Base-by-base conservation (phyloP, 2,888 invertebrate species). In the Ophion ellenae region DNA sequence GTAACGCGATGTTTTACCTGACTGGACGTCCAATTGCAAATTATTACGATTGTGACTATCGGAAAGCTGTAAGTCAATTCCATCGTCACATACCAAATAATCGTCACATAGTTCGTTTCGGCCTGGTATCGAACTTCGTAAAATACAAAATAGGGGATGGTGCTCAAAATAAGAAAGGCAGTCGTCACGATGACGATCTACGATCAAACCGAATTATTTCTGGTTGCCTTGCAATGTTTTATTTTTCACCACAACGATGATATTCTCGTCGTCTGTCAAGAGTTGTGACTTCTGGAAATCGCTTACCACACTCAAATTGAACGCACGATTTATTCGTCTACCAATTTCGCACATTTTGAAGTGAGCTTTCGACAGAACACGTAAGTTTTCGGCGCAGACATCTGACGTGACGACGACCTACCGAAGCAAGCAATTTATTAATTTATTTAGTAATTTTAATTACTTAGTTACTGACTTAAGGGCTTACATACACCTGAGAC, bases 21-120 rank as follows among this genome's bases (percentile, higher is more conserved):
- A 24, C 36, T 47, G 9, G 83, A 61, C 11, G 87, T 86, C 81
- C 83, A 87, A 81, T 85, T 85, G 81, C 87, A 87, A 20, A 80
- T 67, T 5, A 77, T 66, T 0, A 86, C 86, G 20, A 84, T 80
- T 0, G 80, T 36, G 45, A 86, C 82, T 81, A 86, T 87, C 28
- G 87, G 85, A 40, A 75, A 5, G 24, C 83, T 78, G 67, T 85
- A 74, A 66, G 75, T 66, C 11, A 85, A 57, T 85, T 83, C 81
- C 81, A 76, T 70, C 14, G 80, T 66, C 45, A 86, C 20, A 76
- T 85, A 82, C 40, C 57, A 24, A n/a, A 64, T 28, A 36, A 87
- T 76, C 2, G 61, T n/a, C 20, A 40, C 0, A 10, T 70, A 59
- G 57, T 85, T 36, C 14, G 77, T 80, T 24, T 85, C 57, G 2